Percentiles rank a stretch among this genome's conserved stretches.
phyloP scores from a whole-genome alignment of 2,888 invertebrate genomes.

The Apotomis betuletana region DNA sequence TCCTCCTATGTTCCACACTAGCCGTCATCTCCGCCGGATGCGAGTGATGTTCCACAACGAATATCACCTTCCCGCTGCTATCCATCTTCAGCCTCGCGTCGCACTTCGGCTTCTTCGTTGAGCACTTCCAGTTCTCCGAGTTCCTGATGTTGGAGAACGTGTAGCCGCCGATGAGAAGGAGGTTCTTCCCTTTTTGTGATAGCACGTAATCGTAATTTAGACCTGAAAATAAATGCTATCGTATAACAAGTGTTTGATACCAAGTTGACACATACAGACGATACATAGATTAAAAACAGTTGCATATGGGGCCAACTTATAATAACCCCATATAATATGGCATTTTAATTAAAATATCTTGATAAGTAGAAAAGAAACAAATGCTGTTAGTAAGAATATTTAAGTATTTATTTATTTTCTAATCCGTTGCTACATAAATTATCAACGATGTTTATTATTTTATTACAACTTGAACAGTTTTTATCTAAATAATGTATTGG shows the following conservation, averaged over 20 bases:
- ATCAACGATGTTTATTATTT: no score
- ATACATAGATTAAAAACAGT: neutral
- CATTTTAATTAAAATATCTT: no score
- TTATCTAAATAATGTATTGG: no score
- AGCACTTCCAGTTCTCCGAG: conserved; percentile 35
- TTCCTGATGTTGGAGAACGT: conserved; percentile 42
- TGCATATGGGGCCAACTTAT: no score
- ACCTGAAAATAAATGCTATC: conserved; percentile 19
- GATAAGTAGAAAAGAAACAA: no score
- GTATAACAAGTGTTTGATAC: neutral
- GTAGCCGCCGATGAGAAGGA: conserved; percentile 46
- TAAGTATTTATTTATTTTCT: no score
- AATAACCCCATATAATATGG: no score
- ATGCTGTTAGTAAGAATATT: no score
- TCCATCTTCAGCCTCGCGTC: conserved; percentile 45
- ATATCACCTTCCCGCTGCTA: conserved; percentile 34
- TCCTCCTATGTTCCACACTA: conserved; percentile 30
- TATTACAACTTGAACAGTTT: no score
- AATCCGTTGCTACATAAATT: no score
- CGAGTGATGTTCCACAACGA: conserved; percentile 42
- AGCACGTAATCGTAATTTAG: conserved; percentile 43
- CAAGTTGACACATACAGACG: neutral
- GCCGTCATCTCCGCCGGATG: conserved; percentile 31
- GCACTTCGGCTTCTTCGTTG: conserved; percentile 39
- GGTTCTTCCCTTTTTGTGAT: conserved; percentile 45